Conservation (phyloP, 2,888 invertebrate species). For the Syritta pipiens region DNA sequence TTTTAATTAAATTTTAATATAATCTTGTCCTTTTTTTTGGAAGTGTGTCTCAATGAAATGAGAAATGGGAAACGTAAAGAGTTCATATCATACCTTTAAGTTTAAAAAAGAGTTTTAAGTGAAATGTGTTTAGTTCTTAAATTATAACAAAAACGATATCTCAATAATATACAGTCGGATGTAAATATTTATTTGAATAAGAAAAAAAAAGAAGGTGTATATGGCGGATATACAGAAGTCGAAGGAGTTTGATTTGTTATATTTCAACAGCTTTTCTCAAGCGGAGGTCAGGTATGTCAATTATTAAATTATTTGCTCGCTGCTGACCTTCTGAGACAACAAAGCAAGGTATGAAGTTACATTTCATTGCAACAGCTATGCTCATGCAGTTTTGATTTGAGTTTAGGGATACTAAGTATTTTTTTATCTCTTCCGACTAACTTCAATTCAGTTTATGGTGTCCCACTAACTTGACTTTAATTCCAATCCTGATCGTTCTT, state of each 20-base stretch:
- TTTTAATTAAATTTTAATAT: conserved; percentile 6
- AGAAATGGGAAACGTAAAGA: conserved; percentile 12
- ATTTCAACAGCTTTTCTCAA: too few species aligned
- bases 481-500: too few species aligned
- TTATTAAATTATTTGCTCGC: neutral
- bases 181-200: conserved; percentile 50
- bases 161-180: conserved; percentile 54
- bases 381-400: too few species aligned
- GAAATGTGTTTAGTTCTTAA: conserved; percentile 3
- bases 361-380: too few species aligned
- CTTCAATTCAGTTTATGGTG: too few species aligned
- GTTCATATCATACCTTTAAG: conserved; percentile 65
- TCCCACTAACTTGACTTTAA: too few species aligned
- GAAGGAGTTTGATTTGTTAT: neutral
- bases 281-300: neutral
- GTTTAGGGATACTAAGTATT: too few species aligned
- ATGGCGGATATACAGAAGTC: conserved; percentile 10
- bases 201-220: conserved; percentile 7
- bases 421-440: too few species aligned
- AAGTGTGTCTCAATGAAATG: conserved; percentile 31
- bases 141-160: conserved; percentile 24
- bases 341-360: too few species aligned
- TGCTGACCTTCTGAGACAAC: too few species aligned
- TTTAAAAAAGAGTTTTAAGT: conserved; percentile 12
- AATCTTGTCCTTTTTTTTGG: neutral